A percentile compares a stretch with the other conserved stretches of the same genome.
phyloP scores from a whole-genome alignment of 2,888 invertebrate species.

The Ptychoptera contaminata region DNA sequence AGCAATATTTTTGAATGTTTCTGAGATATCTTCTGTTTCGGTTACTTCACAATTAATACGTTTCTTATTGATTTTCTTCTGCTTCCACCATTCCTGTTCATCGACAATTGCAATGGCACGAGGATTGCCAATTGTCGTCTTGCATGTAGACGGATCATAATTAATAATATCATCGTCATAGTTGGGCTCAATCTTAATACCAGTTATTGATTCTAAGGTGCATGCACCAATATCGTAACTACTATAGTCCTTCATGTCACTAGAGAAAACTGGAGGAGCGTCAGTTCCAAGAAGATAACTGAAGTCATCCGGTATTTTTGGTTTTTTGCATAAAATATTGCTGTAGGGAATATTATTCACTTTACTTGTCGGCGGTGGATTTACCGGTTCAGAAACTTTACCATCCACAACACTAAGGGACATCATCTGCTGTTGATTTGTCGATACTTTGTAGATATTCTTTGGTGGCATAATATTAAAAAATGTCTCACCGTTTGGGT shows the following conservation, averaged over 20 bases:
- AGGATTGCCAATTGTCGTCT: background rate
- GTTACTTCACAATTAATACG: background rate
- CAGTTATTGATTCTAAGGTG: background rate
- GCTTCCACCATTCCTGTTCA: conserved; percentile 7
- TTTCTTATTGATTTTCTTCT: background rate
- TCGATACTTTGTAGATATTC: conserved; percentile 9
- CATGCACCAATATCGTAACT: background rate
- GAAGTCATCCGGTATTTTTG: too few species aligned
- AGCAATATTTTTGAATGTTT: conserved; percentile 8
- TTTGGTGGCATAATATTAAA: conserved; percentile 9
- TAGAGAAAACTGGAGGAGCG: too few species aligned
- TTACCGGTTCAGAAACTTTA: background rate
- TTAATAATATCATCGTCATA: background rate
- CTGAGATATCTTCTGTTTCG: conserved; percentile 1
- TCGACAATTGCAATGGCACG: conserved; percentile 6
- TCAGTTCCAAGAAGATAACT: too few species aligned
- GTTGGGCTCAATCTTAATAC: background rate
- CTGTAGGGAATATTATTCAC: background rate
- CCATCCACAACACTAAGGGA: too few species aligned
- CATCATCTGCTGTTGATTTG: background rate
- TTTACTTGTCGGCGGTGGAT: background rate
- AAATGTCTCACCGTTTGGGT: conserved; percentile 6
- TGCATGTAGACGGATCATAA: background rate
- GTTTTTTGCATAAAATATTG: too few species aligned
- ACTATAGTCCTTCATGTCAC: too few species aligned